These are phyloP conservation scores for Dreissena polymorpha DNA, from an alignment of 1,140 invertebrate species.

Conservation along the genomic window DNA sequence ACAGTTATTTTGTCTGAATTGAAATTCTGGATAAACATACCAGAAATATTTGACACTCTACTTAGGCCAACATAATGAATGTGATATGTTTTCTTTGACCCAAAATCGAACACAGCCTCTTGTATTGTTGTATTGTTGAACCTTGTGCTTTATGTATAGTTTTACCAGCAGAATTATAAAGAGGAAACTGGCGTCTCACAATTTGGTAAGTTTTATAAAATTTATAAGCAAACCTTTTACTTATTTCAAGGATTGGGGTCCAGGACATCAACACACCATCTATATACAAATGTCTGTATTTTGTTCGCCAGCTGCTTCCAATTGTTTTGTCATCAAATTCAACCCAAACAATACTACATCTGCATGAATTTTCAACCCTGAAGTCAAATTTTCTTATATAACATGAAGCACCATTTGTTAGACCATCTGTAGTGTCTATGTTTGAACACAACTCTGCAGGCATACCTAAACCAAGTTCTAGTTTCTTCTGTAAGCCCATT, in stretches of 20 bases:
- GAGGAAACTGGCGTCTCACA: neutral
- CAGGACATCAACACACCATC: neutral
- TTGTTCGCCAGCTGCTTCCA: neutral
- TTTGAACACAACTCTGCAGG: too few relatives aligned
- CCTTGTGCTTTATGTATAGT: slow-evolving; percentile 1
- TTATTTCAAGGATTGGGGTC: neutral
- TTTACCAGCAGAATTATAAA: neutral
- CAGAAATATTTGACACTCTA: neutral
- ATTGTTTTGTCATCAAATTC: neutral
- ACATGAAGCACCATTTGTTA: neutral
- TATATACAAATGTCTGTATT: slow-evolving; percentile 1
- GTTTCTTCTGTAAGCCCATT: neutral
- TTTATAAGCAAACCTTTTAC: neutral
- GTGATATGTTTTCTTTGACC: neutral
- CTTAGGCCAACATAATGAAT: neutral
- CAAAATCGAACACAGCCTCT: slow-evolving; percentile 1
- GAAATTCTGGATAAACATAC: neutral
- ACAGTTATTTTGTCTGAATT: neutral
- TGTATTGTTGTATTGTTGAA: neutral
- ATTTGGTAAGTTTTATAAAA: neutral
- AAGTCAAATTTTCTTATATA: neutral
- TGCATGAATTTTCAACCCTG: neutral
- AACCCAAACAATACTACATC: neutral
- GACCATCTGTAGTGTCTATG: too few relatives aligned
- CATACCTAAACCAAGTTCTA: too few relatives aligned